Conservation (phyloP, 2,888 invertebrate genomes). For the Hypomecis punctinalis region DNA sequence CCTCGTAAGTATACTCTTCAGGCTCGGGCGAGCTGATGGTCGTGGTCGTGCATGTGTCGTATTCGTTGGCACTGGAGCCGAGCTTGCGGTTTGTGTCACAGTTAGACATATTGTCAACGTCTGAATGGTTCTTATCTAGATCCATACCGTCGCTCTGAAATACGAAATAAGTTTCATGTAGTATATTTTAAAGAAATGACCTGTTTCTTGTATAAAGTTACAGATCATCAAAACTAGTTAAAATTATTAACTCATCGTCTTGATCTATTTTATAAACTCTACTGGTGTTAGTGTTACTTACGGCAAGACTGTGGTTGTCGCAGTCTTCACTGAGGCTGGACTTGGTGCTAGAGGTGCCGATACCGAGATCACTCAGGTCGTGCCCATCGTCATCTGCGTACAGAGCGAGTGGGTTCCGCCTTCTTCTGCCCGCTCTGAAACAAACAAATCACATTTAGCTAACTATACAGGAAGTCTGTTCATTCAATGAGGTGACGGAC, state of each 20-base stretch:
- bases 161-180: neutral
- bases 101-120: slow-evolving; percentile 79
- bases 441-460: slow-evolving; percentile 32
- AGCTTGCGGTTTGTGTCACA: slow-evolving; percentile 78
- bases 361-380: slow-evolving; percentile 93
- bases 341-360: slow-evolving; percentile 88
- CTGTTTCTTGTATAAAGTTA: no score
- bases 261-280: no score
- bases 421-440: slow-evolving; percentile 79
- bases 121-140: slow-evolving; percentile 81
- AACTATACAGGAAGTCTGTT: neutral
- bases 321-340: slow-evolving; percentile 88
- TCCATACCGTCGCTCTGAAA: slow-evolving; percentile 86
- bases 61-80: slow-evolving; percentile 84
- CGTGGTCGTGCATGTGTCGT: slow-evolving; percentile 88
- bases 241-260: no score
- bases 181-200: no score
- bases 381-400: slow-evolving; percentile 93
- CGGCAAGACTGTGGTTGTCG: slow-evolving; percentile 87
- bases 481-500: neutral
- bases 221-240: no score
- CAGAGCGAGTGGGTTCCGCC: slow-evolving; percentile 86
- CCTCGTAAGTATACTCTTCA: slow-evolving; percentile 94
- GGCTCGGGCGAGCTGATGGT: slow-evolving; percentile 89
- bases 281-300: slow-evolving; percentile 62